Evolutionary conservation across 2,888 invertebrate species (phyloP).

Genomic region (Amblyjoppa fuscipennis): DNA sequence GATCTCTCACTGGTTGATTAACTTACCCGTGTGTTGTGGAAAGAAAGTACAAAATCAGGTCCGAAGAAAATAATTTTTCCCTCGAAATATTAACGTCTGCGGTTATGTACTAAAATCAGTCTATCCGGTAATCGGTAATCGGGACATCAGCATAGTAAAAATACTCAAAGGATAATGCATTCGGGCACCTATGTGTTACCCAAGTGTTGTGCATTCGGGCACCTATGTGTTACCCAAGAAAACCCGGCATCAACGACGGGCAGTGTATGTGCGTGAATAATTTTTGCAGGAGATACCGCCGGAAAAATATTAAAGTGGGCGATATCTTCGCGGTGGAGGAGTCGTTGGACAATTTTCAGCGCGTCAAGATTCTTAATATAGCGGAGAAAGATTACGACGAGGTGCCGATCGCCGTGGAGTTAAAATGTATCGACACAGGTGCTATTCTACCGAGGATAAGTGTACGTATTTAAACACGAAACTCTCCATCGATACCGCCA

Average conservation of each 20-base stretch:
- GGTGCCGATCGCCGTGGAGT: slow-evolving; percentile 80
- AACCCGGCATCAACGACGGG: too few species aligned
- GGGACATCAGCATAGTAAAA: too few species aligned
- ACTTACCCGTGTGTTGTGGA: too few species aligned
- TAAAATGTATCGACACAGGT: slow-evolving; percentile 89
- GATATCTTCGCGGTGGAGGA: slow-evolving; percentile 87
- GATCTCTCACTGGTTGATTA: too few species aligned
- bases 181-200: too few species aligned
- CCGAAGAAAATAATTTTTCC: too few species aligned
- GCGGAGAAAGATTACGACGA: slow-evolving; percentile 77
- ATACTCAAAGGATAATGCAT: too few species aligned
- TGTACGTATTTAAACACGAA: slow-evolving; percentile 36
- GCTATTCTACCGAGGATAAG: slow-evolving; percentile 71
- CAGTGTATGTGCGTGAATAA: neutral
- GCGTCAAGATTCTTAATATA: slow-evolving; percentile 87
- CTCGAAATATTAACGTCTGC: too few species aligned
- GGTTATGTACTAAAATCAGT: too few species aligned
- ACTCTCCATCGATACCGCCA: neutral
- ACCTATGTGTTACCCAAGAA: neutral
- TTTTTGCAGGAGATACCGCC: slow-evolving; percentile 67
- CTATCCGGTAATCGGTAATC: too few species aligned
- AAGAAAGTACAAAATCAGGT: too few species aligned
- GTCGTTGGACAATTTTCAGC: slow-evolving; percentile 85
- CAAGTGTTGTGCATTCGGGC: neutral
- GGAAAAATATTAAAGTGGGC: slow-evolving; percentile 84